Evolutionary conservation across 2,888 invertebrate genomes (phyloP), one percentile per base, ranked within the genome.

Genomic region (Troglohyphantes excavatus): DNA sequence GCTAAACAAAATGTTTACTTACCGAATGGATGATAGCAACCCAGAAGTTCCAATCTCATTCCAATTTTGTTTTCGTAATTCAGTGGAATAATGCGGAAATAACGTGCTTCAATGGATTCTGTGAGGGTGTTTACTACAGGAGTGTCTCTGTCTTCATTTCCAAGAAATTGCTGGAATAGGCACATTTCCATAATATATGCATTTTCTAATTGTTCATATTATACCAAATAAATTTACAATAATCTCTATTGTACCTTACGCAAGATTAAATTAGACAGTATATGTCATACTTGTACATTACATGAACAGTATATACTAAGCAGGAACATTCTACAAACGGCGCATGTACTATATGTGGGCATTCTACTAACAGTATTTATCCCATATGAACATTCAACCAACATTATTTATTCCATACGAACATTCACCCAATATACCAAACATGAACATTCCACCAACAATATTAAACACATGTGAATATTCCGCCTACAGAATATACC

Each of bases 71-170:
- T 92, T 17, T 92, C 83, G 91, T 92, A 93, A 13, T 92, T 91
- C 67, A 92, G 91, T 13, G 93, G 93, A 39, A 91, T 90, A 21
- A 93, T 91, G 39, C 93, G 91, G 9, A 93, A 88, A 87, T 92
- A 93, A 6, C 92, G 91, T 2, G 93, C 93, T n/a, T 91, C 91
- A 33, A 93, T 91, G 3, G 93, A 91, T 27, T 92, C 92, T n/a
- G 93, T 92, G 89, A 94, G 93, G 79, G 93, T 91, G 17, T 93
- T 93, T 7, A 92, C 92, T 6, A 93, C 92, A 26, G 92, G 91
- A 0, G 93, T 92, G 33, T 92, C 90, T n/a, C 91, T 78, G 83
- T 93, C 93, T n/a, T 91, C 87, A 90, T 93, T 94, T 9, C 93
- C 93, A 29, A 91, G 87, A 90, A 93, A 93, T 73, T 91, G 90